Evolutionary conservation across 2,797 vertebrate species (phyloP).

Genomic region (Sarcophilus harrisii): DNA sequence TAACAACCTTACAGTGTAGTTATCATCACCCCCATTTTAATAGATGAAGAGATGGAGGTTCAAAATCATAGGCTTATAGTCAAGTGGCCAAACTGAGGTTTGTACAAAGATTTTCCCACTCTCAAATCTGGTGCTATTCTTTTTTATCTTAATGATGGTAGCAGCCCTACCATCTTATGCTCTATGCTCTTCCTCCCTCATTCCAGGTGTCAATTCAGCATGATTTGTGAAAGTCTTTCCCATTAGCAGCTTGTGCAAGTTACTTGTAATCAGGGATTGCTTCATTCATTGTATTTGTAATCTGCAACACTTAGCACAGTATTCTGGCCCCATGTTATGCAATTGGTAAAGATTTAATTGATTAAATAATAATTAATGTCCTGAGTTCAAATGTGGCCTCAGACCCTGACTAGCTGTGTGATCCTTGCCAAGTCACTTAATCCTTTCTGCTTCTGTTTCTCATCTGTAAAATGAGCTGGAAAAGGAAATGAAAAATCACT

Average conservation of each 20-base stretch:
- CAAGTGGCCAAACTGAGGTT: not conserved
- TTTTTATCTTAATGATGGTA: not conserved
- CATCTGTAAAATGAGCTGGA: not conserved
- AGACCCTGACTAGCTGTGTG: not conserved
- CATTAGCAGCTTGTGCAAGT: not conserved
- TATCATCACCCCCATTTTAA: not conserved
- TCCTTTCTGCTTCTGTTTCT: not conserved
- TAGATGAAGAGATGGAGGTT: not conserved
- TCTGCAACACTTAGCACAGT: not conserved
- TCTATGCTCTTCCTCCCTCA: not conserved
- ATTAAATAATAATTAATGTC: not conserved
- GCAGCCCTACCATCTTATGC: not conserved
- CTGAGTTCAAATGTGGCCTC: not conserved
- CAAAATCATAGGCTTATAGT: not conserved
- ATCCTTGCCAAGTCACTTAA: not conserved
- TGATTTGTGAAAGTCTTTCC: not conserved
- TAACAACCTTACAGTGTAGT: not conserved
- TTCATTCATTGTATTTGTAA: not conserved
- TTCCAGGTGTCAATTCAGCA: not conserved
- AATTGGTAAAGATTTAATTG: not conserved
- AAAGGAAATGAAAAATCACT: not conserved
- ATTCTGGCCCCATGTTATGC: not conserved
- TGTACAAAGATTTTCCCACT: not conserved
- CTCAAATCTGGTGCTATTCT: not conserved
- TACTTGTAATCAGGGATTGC: not conserved